Conservation (phyloP, 2,113 vertebrate genomes). For the Nesospiza acunhae region DNA sequence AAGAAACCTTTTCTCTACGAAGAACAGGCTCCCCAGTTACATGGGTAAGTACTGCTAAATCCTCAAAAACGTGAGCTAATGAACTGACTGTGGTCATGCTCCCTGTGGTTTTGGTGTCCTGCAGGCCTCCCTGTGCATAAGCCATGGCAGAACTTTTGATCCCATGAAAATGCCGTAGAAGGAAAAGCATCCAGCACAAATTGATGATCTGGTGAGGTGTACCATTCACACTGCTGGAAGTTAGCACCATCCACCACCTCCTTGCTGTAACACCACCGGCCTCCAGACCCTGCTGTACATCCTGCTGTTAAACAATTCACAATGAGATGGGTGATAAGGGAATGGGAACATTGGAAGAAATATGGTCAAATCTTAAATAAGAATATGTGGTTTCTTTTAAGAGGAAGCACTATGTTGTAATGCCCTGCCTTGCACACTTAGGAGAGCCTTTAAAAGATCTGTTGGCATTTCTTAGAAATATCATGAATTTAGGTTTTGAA, state of each 20-base stretch:
- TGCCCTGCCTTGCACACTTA: fast-evolving
- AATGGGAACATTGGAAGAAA: background rate
- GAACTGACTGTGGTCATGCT: slow-evolving; percentile 4
- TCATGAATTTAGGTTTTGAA: background rate
- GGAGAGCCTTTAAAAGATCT: background rate
- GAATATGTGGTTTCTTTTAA: background rate
- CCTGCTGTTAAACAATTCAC: background rate
- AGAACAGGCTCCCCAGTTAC: background rate
- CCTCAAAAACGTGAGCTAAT: background rate
- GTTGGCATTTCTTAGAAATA: background rate
- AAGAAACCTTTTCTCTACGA: background rate
- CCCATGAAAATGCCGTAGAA: slow-evolving; percentile 27
- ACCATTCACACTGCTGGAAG: background rate
- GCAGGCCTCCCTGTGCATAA: slow-evolving; percentile 34
- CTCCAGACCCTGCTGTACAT: background rate
- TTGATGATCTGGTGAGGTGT: background rate
- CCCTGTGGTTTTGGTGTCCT: slow-evolving; percentile 8
- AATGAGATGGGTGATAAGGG: background rate
- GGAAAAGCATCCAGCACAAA: slow-evolving; percentile 8
- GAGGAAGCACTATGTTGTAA: background rate
- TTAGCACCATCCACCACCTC: background rate
- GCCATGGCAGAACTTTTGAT: slow-evolving; percentile 66
- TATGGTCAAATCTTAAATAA: background rate
- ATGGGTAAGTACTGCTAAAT: background rate
- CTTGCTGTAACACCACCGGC: background rate